Conservation (phyloP, 2,888 invertebrate genomes). For the Leucophora obtusa region DNA sequence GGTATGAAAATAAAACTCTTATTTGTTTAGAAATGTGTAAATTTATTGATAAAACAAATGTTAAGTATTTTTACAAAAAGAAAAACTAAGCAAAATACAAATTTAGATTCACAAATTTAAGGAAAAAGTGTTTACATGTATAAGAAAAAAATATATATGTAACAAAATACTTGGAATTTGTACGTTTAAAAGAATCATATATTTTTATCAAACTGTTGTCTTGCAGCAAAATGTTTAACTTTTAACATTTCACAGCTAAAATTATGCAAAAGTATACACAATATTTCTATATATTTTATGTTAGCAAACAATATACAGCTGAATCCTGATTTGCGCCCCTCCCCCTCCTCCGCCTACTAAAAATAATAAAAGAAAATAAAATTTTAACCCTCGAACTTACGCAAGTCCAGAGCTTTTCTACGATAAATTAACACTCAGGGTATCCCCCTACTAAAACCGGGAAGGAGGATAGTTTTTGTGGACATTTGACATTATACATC, state of each 20-base stretch:
- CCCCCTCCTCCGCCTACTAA: no score
- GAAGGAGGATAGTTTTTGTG: no score
- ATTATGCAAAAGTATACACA: not conserved
- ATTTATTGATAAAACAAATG: conserved; percentile 12
- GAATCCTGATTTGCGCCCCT: no score
- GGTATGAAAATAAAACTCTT: not conserved
- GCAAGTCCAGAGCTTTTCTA: no score
- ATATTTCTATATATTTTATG: not conserved
- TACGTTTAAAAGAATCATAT: conserved; percentile 19
- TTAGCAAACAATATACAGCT: not conserved
- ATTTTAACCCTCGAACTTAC: no score
- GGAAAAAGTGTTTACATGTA: conserved; percentile 8
- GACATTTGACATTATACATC: no score
- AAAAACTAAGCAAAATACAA: conserved; percentile 13
- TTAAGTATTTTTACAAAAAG: conserved; percentile 1
- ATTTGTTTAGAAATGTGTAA: not conserved
- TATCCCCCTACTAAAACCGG: no score
- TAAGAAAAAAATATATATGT: conserved; percentile 4
- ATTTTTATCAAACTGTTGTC: not conserved
- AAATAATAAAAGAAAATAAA: no score
- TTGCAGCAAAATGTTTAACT: not conserved
- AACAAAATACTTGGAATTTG: conserved; percentile 25
- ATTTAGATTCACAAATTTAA: conserved; percentile 16
- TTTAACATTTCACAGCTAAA: conserved; percentile 3
- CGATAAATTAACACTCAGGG: no score